Conservation (phyloP, 2,113 vertebrate genomes). For the Microcebus murinus region DNA sequence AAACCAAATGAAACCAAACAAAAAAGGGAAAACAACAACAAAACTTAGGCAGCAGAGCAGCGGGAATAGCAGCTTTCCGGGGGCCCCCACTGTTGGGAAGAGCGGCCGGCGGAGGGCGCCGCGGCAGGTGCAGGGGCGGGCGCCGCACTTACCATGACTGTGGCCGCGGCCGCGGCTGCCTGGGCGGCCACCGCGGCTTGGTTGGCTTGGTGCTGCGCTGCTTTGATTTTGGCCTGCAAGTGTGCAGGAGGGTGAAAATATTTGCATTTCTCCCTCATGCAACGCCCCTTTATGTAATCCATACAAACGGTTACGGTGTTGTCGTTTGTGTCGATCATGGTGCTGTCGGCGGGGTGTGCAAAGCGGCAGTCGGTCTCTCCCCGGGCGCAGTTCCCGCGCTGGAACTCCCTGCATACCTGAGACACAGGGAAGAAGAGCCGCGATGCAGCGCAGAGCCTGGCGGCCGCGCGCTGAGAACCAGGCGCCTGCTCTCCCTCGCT, state of each 20-base stretch:
- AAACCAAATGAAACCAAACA: constrained; percentile 59
- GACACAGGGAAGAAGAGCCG: constrained; percentile 57
- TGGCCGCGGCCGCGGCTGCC: constrained; percentile 93
- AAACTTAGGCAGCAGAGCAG: constrained; percentile 82
- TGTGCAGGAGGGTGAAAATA: constrained; percentile 99
- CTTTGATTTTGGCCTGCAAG: constrained; percentile 99
- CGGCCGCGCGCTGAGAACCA: no score
- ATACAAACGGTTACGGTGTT: constrained; percentile 99
- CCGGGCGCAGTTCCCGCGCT: constrained; percentile 95
- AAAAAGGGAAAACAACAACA: constrained; percentile 66
- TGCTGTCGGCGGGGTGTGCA: constrained; percentile 96
- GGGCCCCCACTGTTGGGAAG: constrained; percentile 56
- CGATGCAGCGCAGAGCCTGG: constrained; percentile 60
- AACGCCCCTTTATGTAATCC: constrained; percentile 99
- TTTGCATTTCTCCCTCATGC: constrained; percentile 99
- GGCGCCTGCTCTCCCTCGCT: background rate
- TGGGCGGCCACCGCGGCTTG: constrained; percentile 94
- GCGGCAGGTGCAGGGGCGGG: no score
- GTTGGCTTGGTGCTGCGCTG: constrained; percentile 96
- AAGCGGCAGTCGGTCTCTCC: constrained; percentile 98
- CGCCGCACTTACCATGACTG: constrained; percentile 94
- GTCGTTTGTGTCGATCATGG: constrained; percentile 97
- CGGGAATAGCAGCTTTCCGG: constrained; percentile 72
- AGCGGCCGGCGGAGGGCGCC: constrained; percentile 2
- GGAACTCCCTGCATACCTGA: constrained; percentile 98